Conservation (phyloP, 2,888 invertebrate species). For the Epinotia demarniana region DNA sequence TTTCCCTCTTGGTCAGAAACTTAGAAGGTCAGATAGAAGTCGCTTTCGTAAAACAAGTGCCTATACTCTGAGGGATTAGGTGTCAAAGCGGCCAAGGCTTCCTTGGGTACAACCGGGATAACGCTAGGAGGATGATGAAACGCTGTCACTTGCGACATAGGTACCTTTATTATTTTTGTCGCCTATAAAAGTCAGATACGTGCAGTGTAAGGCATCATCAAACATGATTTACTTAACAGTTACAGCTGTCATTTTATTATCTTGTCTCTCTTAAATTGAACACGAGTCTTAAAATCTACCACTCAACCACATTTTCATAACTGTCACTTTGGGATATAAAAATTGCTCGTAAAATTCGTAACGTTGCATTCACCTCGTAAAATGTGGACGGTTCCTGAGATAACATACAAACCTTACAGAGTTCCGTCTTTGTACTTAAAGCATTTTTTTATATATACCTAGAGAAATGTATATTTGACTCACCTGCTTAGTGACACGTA, state of each 20-base stretch:
- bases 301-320: conserved; percentile 39
- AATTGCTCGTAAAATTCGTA: conserved; percentile 17
- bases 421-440: no score
- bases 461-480: conserved; percentile 36
- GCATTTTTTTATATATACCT: no score
- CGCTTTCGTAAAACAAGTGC: no score
- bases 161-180: conserved; percentile 8
- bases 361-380: conserved; percentile 23
- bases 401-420: neutral
- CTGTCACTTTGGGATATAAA: conserved; percentile 19
- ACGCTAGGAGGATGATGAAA: no score
- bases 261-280: conserved; percentile 3
- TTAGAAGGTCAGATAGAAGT: no score
- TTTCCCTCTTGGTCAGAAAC: no score
- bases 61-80: no score
- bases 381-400: conserved; percentile 5
- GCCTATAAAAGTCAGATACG: neutral
- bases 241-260: conserved; percentile 9
- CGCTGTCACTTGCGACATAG: neutral
- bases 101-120: no score
- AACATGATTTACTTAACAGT: conserved; percentile 19
- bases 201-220: conserved; percentile 3
- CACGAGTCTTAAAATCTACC: conserved; percentile 16
- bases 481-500: conserved; percentile 78
- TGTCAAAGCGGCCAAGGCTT: no score